Evolutionary conservation across 1,140 invertebrate species (phyloP), one percentile per base, ranked within the genome.

Genomic region (Harpegnathos saltator): DNA sequence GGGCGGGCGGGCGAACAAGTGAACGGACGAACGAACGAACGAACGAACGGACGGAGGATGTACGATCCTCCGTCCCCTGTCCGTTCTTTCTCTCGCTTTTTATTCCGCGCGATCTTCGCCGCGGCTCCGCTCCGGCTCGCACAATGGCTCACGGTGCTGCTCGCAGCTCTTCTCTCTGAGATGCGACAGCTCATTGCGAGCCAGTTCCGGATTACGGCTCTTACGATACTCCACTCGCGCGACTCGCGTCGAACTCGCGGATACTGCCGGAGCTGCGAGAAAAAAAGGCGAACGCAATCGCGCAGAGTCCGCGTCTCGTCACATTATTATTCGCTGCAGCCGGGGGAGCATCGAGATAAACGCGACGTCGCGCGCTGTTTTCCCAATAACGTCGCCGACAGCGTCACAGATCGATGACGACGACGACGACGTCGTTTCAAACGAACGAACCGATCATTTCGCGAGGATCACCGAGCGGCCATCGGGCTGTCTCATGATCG

Each of bases 131-230:
- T 75, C 22, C 52, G 61, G 22, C 54, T 83, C 78, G n/a, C n/a
- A 62, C 61, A 69, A 85, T 56, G 56, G 38, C 52, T n/a, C 44
- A 59, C 72, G 72, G 48, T 52, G 73, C 72, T 52, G 73, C 72
- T 58, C 52, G 11, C 74, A 54, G 29, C 50, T 69, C 85, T 85
- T 68, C 52, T 56, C 48, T 75, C 63, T 59, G 77, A 82, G 86
- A 82, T 82, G 82, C 86, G 83, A 85, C 75, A 77, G 77, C 59
- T 78, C 77, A 77, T 88, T 82, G 48, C 72, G n/a, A 88, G 56
- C 86, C 77, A 88, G 86, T 85, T 88, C 72, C 87, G 83, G 87
- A 88, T 88, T 88, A 88, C 83, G 38, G 26, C 77, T 63, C 84
- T 84, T 82, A 82, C 85, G 75, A 82, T 85, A 72, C 38, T 65